These are phyloP conservation scores for Sinosuthora webbiana DNA, from an alignment of 2,113 vertebrate species.

Conservation along the genomic window DNA sequence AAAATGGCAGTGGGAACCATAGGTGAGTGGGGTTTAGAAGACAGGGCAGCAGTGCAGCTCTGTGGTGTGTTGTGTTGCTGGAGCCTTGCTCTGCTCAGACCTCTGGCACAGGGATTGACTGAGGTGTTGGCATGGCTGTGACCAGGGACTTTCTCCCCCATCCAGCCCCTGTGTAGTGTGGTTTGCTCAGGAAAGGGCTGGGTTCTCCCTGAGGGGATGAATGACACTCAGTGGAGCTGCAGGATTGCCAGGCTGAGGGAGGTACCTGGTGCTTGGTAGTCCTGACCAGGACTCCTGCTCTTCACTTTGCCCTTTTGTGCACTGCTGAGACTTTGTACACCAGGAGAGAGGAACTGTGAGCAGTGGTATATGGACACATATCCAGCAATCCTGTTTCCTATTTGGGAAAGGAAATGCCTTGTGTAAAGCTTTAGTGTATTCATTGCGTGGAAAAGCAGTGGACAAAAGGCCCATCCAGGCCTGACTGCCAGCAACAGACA, in stretches of 20 bases:
- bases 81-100: neutral
- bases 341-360: neutral
- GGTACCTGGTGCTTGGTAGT: neutral
- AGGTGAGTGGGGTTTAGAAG: neutral
- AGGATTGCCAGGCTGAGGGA: neutral
- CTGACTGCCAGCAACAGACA: slow-evolving; percentile 37
- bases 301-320: neutral
- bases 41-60: neutral
- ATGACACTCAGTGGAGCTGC: neutral
- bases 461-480: slow-evolving; percentile 46
- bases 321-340: rapidly evolving
- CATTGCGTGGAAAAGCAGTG: neutral
- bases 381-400: neutral
- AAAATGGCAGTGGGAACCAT: neutral
- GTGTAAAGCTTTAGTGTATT: neutral
- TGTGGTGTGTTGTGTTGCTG: neutral
- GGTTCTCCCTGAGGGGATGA: neutral
- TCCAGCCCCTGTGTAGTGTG: neutral
- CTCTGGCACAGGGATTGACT: neutral
- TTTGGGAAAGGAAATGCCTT: neutral
- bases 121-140: rapidly evolving
- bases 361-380: neutral
- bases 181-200: neutral
- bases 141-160: too few relatives aligned
- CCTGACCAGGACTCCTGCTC: neutral